phyloP scores from a whole-genome alignment of 2,797 vertebrate genomes.

The Cephalopachus bancanus region DNA sequence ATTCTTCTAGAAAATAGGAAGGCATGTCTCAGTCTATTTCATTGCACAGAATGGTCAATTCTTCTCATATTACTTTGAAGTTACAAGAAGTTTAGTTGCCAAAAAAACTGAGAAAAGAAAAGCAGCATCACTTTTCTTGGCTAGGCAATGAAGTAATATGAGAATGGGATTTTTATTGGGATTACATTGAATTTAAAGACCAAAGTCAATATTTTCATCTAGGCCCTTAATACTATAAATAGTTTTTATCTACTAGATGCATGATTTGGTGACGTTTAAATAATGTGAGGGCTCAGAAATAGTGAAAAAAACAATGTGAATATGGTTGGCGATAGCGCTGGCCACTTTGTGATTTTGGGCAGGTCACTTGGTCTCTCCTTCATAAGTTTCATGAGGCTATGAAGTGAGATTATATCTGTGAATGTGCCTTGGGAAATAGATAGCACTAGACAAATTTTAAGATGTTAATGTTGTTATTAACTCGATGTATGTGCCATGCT shows the following conservation, averaged over 20 bases:
- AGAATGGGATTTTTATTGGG: not conserved
- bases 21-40: not conserved
- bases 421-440: not conserved
- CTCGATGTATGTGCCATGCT: not conserved
- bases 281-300: conserved; percentile 24
- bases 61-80: not conserved
- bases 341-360: not conserved
- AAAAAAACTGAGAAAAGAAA: conserved; percentile 14
- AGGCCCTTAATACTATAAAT: not conserved
- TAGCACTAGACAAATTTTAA: not conserved
- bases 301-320: not conserved
- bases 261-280: conserved; percentile 13
- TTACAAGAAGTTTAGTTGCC: conserved; percentile 28
- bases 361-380: not conserved
- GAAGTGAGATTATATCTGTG: not conserved
- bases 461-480: conserved; percentile 19
- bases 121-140: not conserved
- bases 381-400: not conserved
- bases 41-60: not conserved
- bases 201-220: conserved; percentile 44
- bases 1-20: conserved; percentile 39
- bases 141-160: conserved; percentile 18
- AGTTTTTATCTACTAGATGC: conserved; percentile 8
- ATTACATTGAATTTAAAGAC: not conserved
- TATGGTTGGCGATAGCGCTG: not conserved